Evolutionary conservation across 30 jellyfish, hydroid and myxozoan species (phyloP).

Genomic region (Hydra vulgaris): DNA sequence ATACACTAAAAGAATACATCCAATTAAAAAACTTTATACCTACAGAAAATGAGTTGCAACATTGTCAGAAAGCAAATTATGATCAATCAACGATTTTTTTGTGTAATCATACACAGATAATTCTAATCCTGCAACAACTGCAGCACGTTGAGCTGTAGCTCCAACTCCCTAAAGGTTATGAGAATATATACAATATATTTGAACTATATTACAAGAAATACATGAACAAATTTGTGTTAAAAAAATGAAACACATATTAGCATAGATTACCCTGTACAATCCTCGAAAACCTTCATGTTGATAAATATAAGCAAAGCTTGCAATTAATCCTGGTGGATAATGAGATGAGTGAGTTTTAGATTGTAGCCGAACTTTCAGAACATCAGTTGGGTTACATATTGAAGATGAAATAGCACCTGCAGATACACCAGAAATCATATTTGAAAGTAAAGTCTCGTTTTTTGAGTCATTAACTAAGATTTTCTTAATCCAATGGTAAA

Average conservation of each 20-base stretch:
- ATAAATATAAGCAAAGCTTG: slow-evolving; percentile 61
- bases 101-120: slow-evolving; percentile 72
- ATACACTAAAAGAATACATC: not conserved
- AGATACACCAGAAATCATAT: slow-evolving; percentile 61
- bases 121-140: slow-evolving; percentile 84
- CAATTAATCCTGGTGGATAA: slow-evolving; percentile 27
- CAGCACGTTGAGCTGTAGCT: slow-evolving; percentile 89
- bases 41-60: slow-evolving; percentile 64
- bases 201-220: too few relatives aligned
- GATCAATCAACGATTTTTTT: slow-evolving; percentile 30
- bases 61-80: slow-evolving; percentile 49
- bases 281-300: slow-evolving; percentile 70
- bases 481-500: slow-evolving; percentile 77
- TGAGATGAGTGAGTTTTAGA: slow-evolving; percentile 56
- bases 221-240: too few relatives aligned
- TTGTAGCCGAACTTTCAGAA: slow-evolving; percentile 75
- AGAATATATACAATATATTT: too few relatives aligned
- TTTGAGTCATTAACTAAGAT: slow-evolving; percentile 41
- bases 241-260: too few relatives aligned
- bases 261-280: slow-evolving; percentile 66
- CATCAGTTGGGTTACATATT: slow-evolving; percentile 92
- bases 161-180: slow-evolving; percentile 67
- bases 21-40: not conserved
- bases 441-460: slow-evolving; percentile 62
- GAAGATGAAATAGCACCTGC: slow-evolving; percentile 92